Base-by-base conservation (phyloP, 2,113 vertebrate genomes). In the Callipepla californica region DNA sequence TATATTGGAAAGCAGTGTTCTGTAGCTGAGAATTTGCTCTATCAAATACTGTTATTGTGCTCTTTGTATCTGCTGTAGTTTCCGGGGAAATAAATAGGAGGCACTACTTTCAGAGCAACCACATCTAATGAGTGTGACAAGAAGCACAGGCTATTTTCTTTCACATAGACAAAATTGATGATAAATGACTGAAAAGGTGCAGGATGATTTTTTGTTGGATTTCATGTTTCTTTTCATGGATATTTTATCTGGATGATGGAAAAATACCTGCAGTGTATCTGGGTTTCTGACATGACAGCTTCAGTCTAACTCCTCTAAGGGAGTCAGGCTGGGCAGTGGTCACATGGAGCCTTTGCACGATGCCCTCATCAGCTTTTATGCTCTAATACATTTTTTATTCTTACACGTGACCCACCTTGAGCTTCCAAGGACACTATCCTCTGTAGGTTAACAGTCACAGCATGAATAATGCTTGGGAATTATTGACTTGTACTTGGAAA, bases 71-170 rank as follows among this genome's bases (percentile, higher is more conserved):
- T 19, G 53, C 19, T 57, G 16, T 19, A 57, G 53, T 57, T 32
- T 57, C 28, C 53, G 19, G 28, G 53, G 30, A 57, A 32, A 57
- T 32, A 30, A 32, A 57, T 57, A 57, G 17, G 28, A 19, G 30
- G 53, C 30, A 57, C 19, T 32, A 57, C 28, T 57, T 57, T 57
- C 53, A 32, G 17, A 30, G 16, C 30, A 57, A 57, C 16, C 53
- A 57, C 17, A 32, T 57, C 88, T 42, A 97, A 95, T 73, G 40
- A 92, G 36, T 25, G 38, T 68, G 85, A 68, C 72, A 89, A 89
- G 5, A 19, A 86, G 38, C 57, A 73, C 0, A 2, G 18, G 18
- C 65, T 79, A 65, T 11, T 0, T 42, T 63, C 51, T 77, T 94
- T 73, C 23, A 86, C 66, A 58, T 7, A 84, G 48, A 90, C 50